A percentile compares a stretch with the other conserved stretches of the same genome.
These are phyloP conservation scores for Lordiphosa collinella DNA, from an alignment of 1,140 invertebrate genomes.

Conservation along the genomic window DNA sequence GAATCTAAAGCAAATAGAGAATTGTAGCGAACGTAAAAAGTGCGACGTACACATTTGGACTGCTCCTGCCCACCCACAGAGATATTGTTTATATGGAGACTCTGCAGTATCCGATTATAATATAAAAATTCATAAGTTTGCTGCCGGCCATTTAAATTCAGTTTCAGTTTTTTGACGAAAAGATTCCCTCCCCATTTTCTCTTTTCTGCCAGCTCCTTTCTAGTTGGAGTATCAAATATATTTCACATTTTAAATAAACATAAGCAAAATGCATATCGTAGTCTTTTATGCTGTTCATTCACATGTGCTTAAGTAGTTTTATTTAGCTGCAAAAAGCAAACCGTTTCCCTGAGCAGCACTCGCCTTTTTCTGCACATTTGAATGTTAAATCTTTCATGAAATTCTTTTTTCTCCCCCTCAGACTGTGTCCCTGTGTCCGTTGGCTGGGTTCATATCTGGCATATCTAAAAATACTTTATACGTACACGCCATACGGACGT, in stretches of 20 bases:
- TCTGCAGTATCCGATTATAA: constrained; percentile 17
- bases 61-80: neutral
- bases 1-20: constrained; percentile 50
- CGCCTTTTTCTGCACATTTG: constrained; percentile 60
- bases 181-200: constrained; percentile 15
- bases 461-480: constrained; percentile 42
- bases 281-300: constrained; percentile 54
- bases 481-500: constrained; percentile 18
- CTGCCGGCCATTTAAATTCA: constrained; percentile 25
- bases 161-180: constrained; percentile 40
- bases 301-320: constrained; percentile 73
- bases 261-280: constrained; percentile 48
- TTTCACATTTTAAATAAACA: constrained; percentile 54
- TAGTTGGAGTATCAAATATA: constrained; percentile 26
- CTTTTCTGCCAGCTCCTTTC: neutral
- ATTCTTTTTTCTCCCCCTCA: constrained; percentile 34
- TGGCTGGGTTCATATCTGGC: constrained; percentile 40
- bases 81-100: constrained; percentile 12
- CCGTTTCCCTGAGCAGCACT: constrained; percentile 10
- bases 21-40: neutral
- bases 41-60: constrained; percentile 4
- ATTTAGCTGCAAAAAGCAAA: constrained; percentile 47
- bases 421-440: constrained; percentile 14
- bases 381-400: constrained; percentile 78
- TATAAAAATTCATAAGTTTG: constrained; percentile 56